Evolutionary conservation across 2,113 vertebrate genomes (phyloP).

Genomic region (Bucco capensis): DNA sequence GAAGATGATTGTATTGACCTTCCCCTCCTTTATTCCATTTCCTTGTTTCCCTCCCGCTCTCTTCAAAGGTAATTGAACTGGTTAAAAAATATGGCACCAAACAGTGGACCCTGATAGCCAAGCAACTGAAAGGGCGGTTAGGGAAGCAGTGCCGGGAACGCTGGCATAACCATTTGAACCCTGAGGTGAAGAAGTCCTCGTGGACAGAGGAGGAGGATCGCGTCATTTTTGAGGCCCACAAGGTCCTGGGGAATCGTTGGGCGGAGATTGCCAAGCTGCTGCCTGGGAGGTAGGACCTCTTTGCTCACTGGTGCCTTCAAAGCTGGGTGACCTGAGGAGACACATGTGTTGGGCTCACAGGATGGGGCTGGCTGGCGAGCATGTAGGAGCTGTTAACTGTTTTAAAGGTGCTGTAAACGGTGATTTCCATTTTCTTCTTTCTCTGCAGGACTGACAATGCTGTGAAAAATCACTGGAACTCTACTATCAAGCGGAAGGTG

Average conservation of each 20-base stretch:
- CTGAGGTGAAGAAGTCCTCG: constrained; percentile 94
- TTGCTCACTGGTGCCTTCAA: not conserved
- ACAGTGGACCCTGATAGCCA: constrained; percentile 95
- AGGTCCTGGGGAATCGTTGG: constrained; percentile 94
- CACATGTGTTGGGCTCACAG: not conserved
- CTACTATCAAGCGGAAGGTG: constrained; percentile 94
- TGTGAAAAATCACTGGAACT: constrained; percentile 99
- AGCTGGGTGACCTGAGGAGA: not conserved
- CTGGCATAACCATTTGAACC: constrained; percentile 98
- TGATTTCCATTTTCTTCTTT: not conserved
- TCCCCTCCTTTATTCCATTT: not conserved
- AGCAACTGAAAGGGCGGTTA: constrained; percentile 91
- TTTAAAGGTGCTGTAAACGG: not conserved
- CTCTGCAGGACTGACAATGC: constrained; percentile 91
- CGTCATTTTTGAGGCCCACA: constrained; percentile 95
- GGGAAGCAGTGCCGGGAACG: constrained; percentile 97
- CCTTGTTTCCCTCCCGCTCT: not conserved
- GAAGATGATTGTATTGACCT: not conserved
- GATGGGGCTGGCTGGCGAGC: not conserved
- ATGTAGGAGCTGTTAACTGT: not conserved
- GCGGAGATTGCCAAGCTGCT: constrained; percentile 96
- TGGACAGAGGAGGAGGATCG: constrained; percentile 97
- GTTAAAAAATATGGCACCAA: constrained; percentile 95
- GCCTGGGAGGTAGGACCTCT: constrained; percentile 84
- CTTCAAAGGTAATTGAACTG: constrained; percentile 90